Percentiles rank a stretch among this genome's conserved stretches.
Evolutionary conservation across 2,888 invertebrate species (phyloP).

Genomic region (Pimpla rufipes): DNA sequence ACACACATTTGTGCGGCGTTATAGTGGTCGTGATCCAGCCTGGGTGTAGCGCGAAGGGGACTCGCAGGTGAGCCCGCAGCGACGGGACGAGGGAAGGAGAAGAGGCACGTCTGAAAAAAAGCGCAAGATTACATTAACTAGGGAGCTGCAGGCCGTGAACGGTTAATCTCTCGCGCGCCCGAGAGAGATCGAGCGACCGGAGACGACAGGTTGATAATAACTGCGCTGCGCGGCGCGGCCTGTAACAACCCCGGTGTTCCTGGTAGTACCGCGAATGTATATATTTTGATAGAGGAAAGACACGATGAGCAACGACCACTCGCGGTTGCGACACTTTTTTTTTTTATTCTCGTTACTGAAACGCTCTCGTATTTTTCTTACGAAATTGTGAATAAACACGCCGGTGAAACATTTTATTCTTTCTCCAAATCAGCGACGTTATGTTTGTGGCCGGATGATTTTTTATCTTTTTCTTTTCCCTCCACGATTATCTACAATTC

Average conservation of each 20-base stretch:
- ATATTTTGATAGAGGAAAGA: slow-evolving; percentile 8
- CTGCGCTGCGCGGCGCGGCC: neutral
- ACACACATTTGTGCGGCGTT: neutral
- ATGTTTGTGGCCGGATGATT: no score
- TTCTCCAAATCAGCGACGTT: no score
- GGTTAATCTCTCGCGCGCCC: slow-evolving; percentile 33
- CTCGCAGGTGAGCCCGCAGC: neutral
- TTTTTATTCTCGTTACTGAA: neutral
- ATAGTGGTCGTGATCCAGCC: neutral
- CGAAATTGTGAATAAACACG: neutral
- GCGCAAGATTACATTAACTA: slow-evolving; percentile 28
- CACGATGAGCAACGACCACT: slow-evolving; percentile 14
- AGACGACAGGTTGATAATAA: slow-evolving; percentile 34
- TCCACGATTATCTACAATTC: no score
- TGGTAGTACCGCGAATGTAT: neutral
- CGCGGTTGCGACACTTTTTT: neutral
- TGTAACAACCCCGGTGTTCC: slow-evolving; percentile 7
- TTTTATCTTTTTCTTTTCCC: no score
- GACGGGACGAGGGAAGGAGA: neutral
- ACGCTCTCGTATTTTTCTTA: neutral
- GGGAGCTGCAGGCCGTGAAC: slow-evolving; percentile 26
- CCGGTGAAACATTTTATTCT: no score
- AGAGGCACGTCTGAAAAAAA: slow-evolving; percentile 13
- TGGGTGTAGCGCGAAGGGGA: neutral
- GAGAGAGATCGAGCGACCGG: slow-evolving; percentile 16